These are phyloP conservation scores for Microcebus jonahi DNA, from an alignment of 2,113 vertebrate species.

Conservation along the genomic window DNA sequence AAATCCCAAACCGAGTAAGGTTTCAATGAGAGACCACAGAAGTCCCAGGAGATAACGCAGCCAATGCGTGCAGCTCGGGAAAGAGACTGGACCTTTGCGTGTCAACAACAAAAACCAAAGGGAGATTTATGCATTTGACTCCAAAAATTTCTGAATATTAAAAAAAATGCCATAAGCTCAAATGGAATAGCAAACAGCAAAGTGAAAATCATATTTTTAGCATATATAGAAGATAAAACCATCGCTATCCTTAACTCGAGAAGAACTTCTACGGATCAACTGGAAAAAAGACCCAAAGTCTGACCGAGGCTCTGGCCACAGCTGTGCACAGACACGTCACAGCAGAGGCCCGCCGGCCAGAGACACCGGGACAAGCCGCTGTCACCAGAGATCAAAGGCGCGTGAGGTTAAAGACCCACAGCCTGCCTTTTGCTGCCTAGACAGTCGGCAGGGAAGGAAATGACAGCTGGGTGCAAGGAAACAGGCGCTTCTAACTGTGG, in stretches of 20 bases:
- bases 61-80: rapidly evolving
- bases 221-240: rapidly evolving
- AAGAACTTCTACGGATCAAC: neutral
- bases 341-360: rapidly evolving
- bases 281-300: neutral
- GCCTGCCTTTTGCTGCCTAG: no score
- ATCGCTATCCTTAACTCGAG: neutral
- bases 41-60: neutral
- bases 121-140: neutral
- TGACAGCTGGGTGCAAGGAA: neutral
- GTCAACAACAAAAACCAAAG: neutral
- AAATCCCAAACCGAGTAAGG: neutral
- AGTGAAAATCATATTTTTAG: neutral
- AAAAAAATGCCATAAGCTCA: neutral
- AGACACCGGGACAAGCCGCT: rapidly evolving
- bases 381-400: neutral
- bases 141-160: neutral
- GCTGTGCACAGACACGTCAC: neutral
- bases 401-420: rapidly evolving
- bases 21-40: neutral
- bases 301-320: neutral
- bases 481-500: rapidly evolving
- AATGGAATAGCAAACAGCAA: neutral
- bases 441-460: neutral
- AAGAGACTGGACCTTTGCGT: neutral